These are phyloP conservation scores for Sceloporus tristichus DNA, from an alignment of 2,113 vertebrate species.

Conservation along the genomic window DNA sequence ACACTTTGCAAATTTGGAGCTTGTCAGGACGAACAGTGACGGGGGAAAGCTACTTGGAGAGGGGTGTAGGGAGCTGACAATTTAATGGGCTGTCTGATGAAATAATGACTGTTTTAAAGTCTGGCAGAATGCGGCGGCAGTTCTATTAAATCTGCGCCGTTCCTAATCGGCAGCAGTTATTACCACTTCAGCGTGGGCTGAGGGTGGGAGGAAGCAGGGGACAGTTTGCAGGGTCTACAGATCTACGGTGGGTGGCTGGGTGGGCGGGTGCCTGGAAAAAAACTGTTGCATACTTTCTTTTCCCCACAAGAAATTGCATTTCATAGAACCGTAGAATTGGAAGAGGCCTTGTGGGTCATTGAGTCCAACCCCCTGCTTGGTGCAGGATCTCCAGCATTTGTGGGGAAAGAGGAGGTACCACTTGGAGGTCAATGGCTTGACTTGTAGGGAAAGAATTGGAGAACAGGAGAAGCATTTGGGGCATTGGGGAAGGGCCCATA, in stretches of 20 bases:
- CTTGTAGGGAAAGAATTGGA: neutral
- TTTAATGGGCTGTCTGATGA: constrained; percentile 64
- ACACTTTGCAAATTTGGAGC: neutral
- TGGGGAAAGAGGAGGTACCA: no score
- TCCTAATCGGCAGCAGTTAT: constrained; percentile 33
- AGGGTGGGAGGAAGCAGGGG: neutral
- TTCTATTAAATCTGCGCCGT: constrained; percentile 3
- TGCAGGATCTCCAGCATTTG: no score
- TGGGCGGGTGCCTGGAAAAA: no score
- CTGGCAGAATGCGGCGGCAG: constrained; percentile 48
- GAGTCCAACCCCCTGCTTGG: no score
- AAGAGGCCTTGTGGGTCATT: no score
- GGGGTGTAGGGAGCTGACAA: constrained; percentile 53
- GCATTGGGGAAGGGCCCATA: neutral
- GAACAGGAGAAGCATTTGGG: neutral
- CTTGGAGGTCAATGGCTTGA: neutral
- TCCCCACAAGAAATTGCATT: no score
- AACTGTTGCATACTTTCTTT: no score
- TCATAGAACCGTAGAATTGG: no score
- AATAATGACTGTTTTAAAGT: constrained; percentile 63
- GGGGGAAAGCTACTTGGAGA: neutral
- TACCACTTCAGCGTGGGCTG: neutral
- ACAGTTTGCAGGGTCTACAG: neutral
- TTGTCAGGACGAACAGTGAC: neutral
- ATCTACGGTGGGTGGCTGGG: no score